Conservation (phyloP, 2,888 invertebrate species). For the Cantharis flavilabris region DNA sequence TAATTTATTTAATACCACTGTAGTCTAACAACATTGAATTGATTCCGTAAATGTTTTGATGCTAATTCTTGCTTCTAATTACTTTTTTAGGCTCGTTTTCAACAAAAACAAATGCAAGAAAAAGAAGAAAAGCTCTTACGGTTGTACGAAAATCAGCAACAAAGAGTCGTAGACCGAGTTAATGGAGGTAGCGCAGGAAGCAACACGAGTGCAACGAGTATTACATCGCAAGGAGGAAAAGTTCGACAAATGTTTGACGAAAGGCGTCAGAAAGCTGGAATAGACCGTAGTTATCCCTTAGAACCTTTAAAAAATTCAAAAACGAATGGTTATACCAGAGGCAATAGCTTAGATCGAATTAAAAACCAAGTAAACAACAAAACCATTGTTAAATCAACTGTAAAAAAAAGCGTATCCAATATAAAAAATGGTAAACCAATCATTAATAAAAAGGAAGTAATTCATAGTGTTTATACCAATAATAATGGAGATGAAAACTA, state of each 20-base stretch:
- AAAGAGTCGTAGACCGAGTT: conserved; percentile 65
- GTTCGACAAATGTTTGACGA: conserved; percentile 89
- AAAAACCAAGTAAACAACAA: conserved; percentile 63
- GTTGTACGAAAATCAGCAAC: conserved; percentile 71
- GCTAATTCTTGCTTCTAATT: neutral
- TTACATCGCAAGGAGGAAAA: conserved; percentile 20
- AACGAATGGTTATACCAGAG: conserved; percentile 14
- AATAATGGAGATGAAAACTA: conserved; percentile 47
- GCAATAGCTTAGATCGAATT: conserved; percentile 55
- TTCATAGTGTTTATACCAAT: conserved; percentile 50
- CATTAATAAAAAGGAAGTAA: conserved; percentile 51
- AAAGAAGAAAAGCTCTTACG: conserved; percentile 77
- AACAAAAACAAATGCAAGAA: conserved; percentile 81
- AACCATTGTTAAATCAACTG: conserved; percentile 50
- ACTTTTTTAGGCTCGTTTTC: conserved; percentile 73
- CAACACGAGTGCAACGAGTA: conserved; percentile 47
- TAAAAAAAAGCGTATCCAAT: conserved; percentile 52
- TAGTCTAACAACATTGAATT: neutral
- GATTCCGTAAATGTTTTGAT: neutral
- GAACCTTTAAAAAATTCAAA: conserved; percentile 68
- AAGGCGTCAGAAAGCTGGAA: conserved; percentile 73
- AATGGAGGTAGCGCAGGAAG: conserved; percentile 59
- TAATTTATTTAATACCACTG: neutral
- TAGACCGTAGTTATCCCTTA: conserved; percentile 81
- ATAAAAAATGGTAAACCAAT: conserved; percentile 52